Conservation (phyloP, 2,797 vertebrate species). For the Tokudaia tokunoshimensis region DNA sequence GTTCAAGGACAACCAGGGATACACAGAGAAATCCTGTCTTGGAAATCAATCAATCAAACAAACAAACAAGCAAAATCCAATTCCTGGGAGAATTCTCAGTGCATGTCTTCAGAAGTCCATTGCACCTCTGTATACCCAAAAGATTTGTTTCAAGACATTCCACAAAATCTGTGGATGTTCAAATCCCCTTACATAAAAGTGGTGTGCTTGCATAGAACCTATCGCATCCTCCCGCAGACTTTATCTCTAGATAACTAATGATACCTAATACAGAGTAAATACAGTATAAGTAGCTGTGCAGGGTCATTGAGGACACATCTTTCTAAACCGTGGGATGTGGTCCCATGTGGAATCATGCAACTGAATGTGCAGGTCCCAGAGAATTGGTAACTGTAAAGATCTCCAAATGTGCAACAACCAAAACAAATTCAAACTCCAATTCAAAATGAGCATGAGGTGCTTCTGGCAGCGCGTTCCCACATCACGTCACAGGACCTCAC, state of each 20-base stretch:
- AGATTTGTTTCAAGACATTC: background rate
- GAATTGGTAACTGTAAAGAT: background rate
- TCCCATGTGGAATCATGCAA: too few relatives aligned
- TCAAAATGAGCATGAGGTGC: background rate
- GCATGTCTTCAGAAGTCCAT: background rate
- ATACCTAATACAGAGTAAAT: background rate
- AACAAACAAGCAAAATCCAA: background rate
- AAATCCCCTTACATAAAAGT: background rate
- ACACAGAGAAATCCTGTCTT: background rate
- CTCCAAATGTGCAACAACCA: background rate
- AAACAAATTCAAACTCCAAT: slow-evolving; percentile 7
- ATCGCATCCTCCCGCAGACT: background rate
- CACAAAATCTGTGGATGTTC: background rate
- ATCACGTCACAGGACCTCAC: background rate
- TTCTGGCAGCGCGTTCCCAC: background rate
- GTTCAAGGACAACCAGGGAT: background rate
- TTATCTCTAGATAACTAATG: background rate
- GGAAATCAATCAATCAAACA: background rate
- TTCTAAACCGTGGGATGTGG: background rate
- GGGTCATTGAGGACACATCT: background rate
- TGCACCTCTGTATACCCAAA: background rate
- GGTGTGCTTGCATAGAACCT: background rate
- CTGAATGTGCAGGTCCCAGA: background rate
- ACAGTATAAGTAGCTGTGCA: background rate
- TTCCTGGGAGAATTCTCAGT: background rate